Evolutionary conservation across 2,797 vertebrate genomes (phyloP).

Genomic region (Diplodus puntazzo): DNA sequence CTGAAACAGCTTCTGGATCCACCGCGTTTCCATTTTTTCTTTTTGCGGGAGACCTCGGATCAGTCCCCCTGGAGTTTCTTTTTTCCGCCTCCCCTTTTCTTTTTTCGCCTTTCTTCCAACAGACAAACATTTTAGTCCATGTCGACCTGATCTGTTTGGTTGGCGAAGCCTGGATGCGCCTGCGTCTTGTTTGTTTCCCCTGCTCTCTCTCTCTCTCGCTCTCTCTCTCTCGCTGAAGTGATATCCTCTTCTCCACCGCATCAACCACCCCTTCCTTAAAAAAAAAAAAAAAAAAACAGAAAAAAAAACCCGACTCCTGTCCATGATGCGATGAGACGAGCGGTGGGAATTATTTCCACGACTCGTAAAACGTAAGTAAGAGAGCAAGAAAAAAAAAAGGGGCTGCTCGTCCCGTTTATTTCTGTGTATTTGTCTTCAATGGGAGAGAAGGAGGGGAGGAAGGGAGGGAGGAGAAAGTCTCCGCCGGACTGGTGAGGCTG

Average conservation of each 20-base stretch:
- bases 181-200: slow-evolving; percentile 80
- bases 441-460: slow-evolving; percentile 73
- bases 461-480: slow-evolving; percentile 86
- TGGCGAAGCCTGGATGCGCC: slow-evolving; percentile 88
- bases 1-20: slow-evolving; percentile 95
- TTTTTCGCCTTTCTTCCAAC: slow-evolving; percentile 28
- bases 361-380: slow-evolving; percentile 79
- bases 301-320: slow-evolving; percentile 51
- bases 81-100: background rate
- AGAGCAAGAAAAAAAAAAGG: slow-evolving; percentile 32
- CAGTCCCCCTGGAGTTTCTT: slow-evolving; percentile 92
- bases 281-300: slow-evolving; percentile 27
- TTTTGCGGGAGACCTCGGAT: slow-evolving; percentile 87
- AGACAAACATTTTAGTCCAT: slow-evolving; percentile 83
- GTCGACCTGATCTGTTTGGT: slow-evolving; percentile 85
- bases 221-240: slow-evolving; percentile 64
- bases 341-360: slow-evolving; percentile 71
- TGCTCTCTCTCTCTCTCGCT: slow-evolving; percentile 47
- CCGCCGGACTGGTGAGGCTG: slow-evolving; percentile 88
- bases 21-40: slow-evolving; percentile 91
- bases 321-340: slow-evolving; percentile 77
- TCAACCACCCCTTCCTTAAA: slow-evolving; percentile 69
- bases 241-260: slow-evolving; percentile 73
- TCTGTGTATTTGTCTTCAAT: slow-evolving; percentile 35
- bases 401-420: slow-evolving; percentile 42